Percentiles rank a stretch among this genome's conserved stretches.
These are phyloP conservation scores for Pagrus major DNA, from an alignment of 2,113 vertebrate species.

Conservation along the genomic window DNA sequence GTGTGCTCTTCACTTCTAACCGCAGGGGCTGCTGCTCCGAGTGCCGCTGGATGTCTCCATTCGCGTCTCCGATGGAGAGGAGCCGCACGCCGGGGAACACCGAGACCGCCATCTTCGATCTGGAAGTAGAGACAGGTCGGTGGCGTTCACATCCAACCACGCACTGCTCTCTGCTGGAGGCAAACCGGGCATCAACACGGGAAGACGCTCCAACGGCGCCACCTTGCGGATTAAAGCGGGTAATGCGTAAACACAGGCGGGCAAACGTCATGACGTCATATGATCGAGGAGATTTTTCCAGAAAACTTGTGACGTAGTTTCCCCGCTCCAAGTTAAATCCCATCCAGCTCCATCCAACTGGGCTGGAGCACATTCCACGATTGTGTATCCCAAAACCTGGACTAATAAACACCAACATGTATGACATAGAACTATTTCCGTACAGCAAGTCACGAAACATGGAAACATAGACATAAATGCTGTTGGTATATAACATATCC, in stretches of 20 bases:
- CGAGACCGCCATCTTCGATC: slow-evolving; percentile 91
- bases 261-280: not conserved
- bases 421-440: too few relatives aligned
- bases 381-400: too few relatives aligned
- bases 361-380: too few relatives aligned
- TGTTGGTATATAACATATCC: not conserved
- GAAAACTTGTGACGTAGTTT: too few relatives aligned
- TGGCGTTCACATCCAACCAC: slow-evolving; percentile 75
- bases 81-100: slow-evolving; percentile 95
- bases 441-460: not conserved
- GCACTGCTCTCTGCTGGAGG: slow-evolving; percentile 72
- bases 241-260: slow-evolving; percentile 14
- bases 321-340: not conserved
- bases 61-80: slow-evolving; percentile 95
- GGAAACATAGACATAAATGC: not conserved
- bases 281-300: not conserved
- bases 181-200: slow-evolving; percentile 13
- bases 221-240: not conserved
- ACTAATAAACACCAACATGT: not conserved
- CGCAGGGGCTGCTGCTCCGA: slow-evolving; percentile 93
- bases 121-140: slow-evolving; percentile 78
- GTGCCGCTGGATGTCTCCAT: slow-evolving; percentile 95
- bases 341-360: not conserved
- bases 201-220: slow-evolving; percentile 51
- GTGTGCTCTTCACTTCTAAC: slow-evolving; percentile 90